Evolutionary conservation across 1,140 invertebrate genomes (phyloP).

Genomic region (Cydia strobilella): DNA sequence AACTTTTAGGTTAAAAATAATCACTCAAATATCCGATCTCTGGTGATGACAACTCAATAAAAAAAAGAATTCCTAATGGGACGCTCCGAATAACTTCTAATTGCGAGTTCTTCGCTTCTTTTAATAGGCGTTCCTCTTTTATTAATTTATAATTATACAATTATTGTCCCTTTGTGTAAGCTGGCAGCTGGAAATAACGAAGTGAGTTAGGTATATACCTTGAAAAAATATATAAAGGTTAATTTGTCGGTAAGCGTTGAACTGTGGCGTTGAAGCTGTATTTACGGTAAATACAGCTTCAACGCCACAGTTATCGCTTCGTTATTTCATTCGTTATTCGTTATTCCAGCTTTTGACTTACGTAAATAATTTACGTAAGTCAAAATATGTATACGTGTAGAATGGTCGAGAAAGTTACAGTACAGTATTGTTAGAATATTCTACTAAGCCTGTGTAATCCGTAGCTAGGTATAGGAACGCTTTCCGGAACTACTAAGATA

Average conservation of each 20-base stretch:
- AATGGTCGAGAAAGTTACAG: neutral
- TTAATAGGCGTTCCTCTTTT: conserved; percentile 2
- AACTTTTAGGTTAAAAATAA: neutral
- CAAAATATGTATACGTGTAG: neutral
- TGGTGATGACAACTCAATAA: neutral
- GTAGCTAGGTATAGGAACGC: neutral
- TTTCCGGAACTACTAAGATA: neutral
- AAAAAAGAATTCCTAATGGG: neutral
- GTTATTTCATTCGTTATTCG: too few species aligned
- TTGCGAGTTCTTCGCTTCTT: neutral
- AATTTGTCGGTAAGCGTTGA: neutral
- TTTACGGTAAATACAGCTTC: too few species aligned
- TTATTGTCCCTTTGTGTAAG: conserved; percentile 8
- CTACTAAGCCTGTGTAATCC: neutral
- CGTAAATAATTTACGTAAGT: neutral
- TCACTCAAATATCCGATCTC: neutral
- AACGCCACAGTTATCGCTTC: too few species aligned
- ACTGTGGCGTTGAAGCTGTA: too few species aligned
- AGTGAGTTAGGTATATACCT: neutral
- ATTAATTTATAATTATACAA: conserved; percentile 21
- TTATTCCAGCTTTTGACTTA: too few species aligned
- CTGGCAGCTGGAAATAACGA: conserved; percentile 16
- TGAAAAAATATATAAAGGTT: too few species aligned
- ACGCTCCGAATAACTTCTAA: neutral
- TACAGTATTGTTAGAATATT: neutral